Evolutionary conservation across 2,113 vertebrate species (phyloP), one percentile per base, ranked within the genome.

Genomic region (Protomyctophum bolini): DNA sequence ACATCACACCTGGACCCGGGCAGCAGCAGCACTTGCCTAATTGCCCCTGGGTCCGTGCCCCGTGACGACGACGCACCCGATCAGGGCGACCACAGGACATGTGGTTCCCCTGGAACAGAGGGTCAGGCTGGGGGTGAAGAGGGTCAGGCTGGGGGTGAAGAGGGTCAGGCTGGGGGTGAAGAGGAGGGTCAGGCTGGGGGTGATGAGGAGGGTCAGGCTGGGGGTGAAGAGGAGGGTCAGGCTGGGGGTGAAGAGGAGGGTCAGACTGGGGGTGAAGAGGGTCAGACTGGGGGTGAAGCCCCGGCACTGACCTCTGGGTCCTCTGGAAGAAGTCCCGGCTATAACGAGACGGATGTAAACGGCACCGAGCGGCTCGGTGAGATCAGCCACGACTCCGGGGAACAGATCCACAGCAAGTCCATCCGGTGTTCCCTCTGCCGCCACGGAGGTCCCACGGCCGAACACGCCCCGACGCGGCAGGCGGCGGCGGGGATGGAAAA

Each of bases 1-100:
- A 48, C 54, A 55, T 46, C 33, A n/a, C 12, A 15, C 60, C 33
- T 50, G 10, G 58, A 71, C n/a, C 57, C 69, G 50, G 52, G 6
- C 12, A 2, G 8, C 12, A 2, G 8, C 2, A 58, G 57, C 33
- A 21, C 21, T 21, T 2, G 21, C 67, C 63, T 57, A 79, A 71
- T 21, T 59, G 82, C 56, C 69, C 84, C 66, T 60, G 74, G n/a
- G 86, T 73, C 76, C 6, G 77, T 84, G 67, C 76, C 68, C 12
- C 70, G 28, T 62, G 8, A 15, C 50, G 8, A 15, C 50, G 72
- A 87, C 55, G 56, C 80, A 45, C 67, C 78, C 14, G 66, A 75
- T 12, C 58, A 47, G 2, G 50, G 11, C 0, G 4, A 59, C 47
- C 81, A 81, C 60, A 47, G 3, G 71, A n/a, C 9, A 28, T 29